Evolutionary conservation across 2,113 vertebrate genomes (phyloP).

Genomic region (Seriola quinqueradiata): DNA sequence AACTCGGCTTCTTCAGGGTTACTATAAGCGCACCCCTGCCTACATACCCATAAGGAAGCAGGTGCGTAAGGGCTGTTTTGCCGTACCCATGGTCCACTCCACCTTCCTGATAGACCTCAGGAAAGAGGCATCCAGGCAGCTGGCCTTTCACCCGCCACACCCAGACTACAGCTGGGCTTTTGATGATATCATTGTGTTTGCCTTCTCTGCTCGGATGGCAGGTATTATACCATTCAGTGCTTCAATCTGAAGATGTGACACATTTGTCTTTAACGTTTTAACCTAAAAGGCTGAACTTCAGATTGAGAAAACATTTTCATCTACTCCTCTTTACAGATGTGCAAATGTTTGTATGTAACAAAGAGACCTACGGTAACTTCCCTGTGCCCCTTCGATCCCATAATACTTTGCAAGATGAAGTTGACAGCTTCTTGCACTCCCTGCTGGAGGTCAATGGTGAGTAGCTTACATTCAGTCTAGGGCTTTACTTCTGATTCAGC

Average conservation of each 20-base stretch:
- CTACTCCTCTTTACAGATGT: constrained; percentile 82
- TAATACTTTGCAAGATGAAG: constrained; percentile 89
- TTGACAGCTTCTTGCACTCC: constrained; percentile 90
- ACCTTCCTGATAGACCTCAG: constrained; percentile 93
- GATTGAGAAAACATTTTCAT: not conserved
- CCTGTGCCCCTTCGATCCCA: constrained; percentile 90
- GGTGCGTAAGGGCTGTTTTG: constrained; percentile 89
- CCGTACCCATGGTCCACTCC: constrained; percentile 97
- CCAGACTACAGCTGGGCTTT: constrained; percentile 92
- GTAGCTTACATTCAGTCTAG: constrained; percentile 62
- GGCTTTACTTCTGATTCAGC: constrained; percentile 5
- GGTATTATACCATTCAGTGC: constrained; percentile 76
- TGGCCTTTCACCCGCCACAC: constrained; percentile 92
- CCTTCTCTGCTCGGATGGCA: constrained; percentile 91
- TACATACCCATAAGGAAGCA: constrained; percentile 92
- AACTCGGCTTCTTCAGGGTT: constrained; percentile 84
- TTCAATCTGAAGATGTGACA: not conserved
- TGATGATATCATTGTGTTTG: constrained; percentile 96
- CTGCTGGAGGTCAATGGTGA: constrained; percentile 91
- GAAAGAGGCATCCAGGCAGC: constrained; percentile 85
- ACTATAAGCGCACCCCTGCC: constrained; percentile 92
- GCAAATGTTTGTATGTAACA: constrained; percentile 94
- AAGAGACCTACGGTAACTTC: constrained; percentile 88
- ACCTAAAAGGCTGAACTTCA: not conserved
- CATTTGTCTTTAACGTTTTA: not conserved